Percentiles rank a stretch among this genome's conserved stretches.
Evolutionary conservation across 1,140 invertebrate species (phyloP).

Genomic region (Temnothorax curvispinosus): DNA sequence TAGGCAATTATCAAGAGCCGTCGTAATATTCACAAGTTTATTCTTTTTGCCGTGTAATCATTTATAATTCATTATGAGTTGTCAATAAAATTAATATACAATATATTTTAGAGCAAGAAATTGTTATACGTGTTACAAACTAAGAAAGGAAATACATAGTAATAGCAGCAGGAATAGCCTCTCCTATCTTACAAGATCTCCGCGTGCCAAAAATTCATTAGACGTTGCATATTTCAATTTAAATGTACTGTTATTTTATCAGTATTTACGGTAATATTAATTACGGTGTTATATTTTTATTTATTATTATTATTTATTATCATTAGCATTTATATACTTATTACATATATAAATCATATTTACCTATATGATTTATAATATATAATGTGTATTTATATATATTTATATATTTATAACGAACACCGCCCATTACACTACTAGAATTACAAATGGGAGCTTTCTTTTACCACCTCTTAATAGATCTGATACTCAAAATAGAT

Average conservation of each 20-base stretch:
- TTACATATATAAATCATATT: slow-evolving; percentile 84
- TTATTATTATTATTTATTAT: slow-evolving; percentile 77
- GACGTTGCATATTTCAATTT: slow-evolving; percentile 74
- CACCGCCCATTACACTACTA: slow-evolving; percentile 84
- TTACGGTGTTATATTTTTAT: slow-evolving; percentile 63
- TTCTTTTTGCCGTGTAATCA: slow-evolving; percentile 79
- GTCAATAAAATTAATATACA: slow-evolving; percentile 85
- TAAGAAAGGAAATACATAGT: slow-evolving; percentile 81
- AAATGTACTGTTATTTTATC: slow-evolving; percentile 71
- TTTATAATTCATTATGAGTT: slow-evolving; percentile 82
- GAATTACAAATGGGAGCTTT: slow-evolving; percentile 84
- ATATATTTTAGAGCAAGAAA: slow-evolving; percentile 82
- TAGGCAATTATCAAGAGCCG: slow-evolving; percentile 46
- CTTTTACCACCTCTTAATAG: slow-evolving; percentile 67
- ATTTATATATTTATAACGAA: slow-evolving; percentile 86
- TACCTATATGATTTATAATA: slow-evolving; percentile 81
- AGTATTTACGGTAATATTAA: slow-evolving; percentile 73
- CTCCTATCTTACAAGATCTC: slow-evolving; percentile 85
- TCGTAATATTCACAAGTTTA: slow-evolving; percentile 82
- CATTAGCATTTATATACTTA: slow-evolving; percentile 79
- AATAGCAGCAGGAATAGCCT: slow-evolving; percentile 84
- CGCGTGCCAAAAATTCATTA: slow-evolving; percentile 82
- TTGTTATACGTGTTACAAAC: slow-evolving; percentile 82
- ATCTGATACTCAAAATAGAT: slow-evolving; percentile 82
- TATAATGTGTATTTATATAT: slow-evolving; percentile 80